Base-by-base conservation (phyloP, 2,797 vertebrate species). In the Schizopygopsis malacanthus region DNA sequence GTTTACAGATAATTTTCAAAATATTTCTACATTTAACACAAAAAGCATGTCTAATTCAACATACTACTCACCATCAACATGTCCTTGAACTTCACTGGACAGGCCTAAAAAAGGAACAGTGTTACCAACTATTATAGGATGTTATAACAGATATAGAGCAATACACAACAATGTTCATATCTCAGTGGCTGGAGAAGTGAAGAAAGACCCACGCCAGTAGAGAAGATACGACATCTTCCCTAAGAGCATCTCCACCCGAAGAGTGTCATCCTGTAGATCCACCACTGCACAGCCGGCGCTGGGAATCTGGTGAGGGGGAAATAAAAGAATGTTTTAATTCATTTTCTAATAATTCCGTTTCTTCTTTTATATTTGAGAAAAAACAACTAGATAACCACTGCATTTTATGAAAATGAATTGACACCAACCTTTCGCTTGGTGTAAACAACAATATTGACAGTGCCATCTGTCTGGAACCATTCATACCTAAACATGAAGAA, bases 401-500 rank as follows among this genome's bases (percentile, higher is more conserved):
- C 33, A 39, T 15, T 54, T 86, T 22, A 45, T 45, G 33, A 81
- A n/a, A 61, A 45, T 83, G 0, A 71, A 28, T 18, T 54, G 47
- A 63, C 39, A 77, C 11, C 89, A 94, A 99, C 98, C 97, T 97
- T 98, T 85, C 96, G 94, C 91, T 97, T 98, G 83, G 97, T 94
- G 87, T 99, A 99, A 91, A 99, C 88, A 13, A 97, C 94, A 89
- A 99, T n/a, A 79, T 95, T 96, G 88, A 99, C 92, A 11, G 90
- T 93, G 78, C 73, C 93, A 22, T 97, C 97, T 41, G 97, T 98
- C 89, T 99, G 98, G 94, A 99, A 99, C 98, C 98, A 99, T 86
- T 99, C 97, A 70, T 95, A 98, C 93, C 98, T 99, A 85, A 67
- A 92, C 89, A 13, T 81, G 43, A 83, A 71, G 2, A 81, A 84